Conservation (phyloP, 2,113 vertebrate genomes). For the Empidonax alnorum region DNA sequence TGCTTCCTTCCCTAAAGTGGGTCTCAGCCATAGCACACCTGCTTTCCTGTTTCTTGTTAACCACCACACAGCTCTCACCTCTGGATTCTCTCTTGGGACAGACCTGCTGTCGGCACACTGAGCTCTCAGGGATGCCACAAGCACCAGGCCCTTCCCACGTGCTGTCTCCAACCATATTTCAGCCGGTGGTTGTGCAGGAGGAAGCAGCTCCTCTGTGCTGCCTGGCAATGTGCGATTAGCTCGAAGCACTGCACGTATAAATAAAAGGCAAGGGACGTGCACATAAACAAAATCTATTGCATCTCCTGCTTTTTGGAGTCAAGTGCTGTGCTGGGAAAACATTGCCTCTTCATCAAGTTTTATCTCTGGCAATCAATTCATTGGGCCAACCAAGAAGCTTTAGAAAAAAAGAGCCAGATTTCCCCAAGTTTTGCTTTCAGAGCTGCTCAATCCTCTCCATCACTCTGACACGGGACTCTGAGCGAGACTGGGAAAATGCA, state of each 20-base stretch:
- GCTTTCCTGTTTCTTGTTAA: not conserved
- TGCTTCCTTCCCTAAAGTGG: not conserved
- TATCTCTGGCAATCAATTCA: slow-evolving; percentile 36
- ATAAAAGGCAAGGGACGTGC: not conserved
- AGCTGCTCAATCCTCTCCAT: not conserved
- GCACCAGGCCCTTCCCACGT: fast-evolving
- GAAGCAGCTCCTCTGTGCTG: not conserved
- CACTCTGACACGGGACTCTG: fast-evolving
- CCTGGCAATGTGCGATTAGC: not conserved
- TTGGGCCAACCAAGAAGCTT: not conserved
- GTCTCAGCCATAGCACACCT: not conserved
- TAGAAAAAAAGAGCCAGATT: not conserved
- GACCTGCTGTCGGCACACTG: not conserved
- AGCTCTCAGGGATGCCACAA: not conserved
- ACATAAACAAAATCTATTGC: slow-evolving; percentile 60
- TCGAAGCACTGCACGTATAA: not conserved
- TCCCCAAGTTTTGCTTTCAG: not conserved
- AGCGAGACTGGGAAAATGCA: not conserved
- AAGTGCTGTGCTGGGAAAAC: slow-evolving; percentile 17
- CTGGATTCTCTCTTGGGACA: not conserved
- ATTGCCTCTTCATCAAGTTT: slow-evolving; percentile 39
- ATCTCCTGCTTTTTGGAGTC: slow-evolving; percentile 16
- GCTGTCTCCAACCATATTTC: fast-evolving
- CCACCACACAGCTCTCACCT: not conserved
- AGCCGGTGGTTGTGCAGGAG: not conserved